Evolutionary conservation across 2,888 invertebrate genomes (phyloP).

Genomic region (Smittia aterrima): DNA sequence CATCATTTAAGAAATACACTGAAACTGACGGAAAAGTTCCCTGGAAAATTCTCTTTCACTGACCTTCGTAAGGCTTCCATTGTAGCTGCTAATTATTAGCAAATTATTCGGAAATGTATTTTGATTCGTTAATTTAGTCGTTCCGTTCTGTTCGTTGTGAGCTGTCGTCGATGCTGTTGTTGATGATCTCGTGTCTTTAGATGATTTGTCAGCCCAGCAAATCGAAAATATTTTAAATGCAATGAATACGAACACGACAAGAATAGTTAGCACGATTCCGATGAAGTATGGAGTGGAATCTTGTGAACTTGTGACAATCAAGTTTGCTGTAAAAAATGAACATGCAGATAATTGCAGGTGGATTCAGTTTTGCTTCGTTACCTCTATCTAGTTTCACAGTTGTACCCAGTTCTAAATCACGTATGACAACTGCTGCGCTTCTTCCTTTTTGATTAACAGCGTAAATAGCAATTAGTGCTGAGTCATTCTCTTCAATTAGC

Average conservation of each 20-base stretch:
- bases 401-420: constrained; percentile 70
- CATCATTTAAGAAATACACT: not conserved
- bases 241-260: constrained; percentile 36
- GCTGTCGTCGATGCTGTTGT: not conserved
- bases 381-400: constrained; percentile 35
- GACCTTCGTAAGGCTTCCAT: constrained; percentile 20
- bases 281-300: constrained; percentile 37
- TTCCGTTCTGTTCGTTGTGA: constrained; percentile 29
- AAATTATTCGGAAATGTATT: constrained; percentile 41
- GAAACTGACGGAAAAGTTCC: not conserved
- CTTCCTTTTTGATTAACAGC: constrained; percentile 81
- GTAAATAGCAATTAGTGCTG: constrained; percentile 72
- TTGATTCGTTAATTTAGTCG: constrained; percentile 41
- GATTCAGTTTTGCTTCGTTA: not conserved
- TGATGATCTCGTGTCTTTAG: not conserved
- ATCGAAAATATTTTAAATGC: constrained; percentile 36
- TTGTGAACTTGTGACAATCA: constrained; percentile 13
- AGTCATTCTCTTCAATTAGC: constrained; percentile 56
- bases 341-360: not conserved
- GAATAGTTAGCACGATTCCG: constrained; percentile 30
- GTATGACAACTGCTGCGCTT: constrained; percentile 67
- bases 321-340: not conserved
- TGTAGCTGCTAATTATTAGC: constrained; percentile 41
- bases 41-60: not conserved
- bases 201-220: constrained; percentile 23